Conservation (phyloP, 2,888 invertebrate species). For the Eutolmus rufibarbis region DNA sequence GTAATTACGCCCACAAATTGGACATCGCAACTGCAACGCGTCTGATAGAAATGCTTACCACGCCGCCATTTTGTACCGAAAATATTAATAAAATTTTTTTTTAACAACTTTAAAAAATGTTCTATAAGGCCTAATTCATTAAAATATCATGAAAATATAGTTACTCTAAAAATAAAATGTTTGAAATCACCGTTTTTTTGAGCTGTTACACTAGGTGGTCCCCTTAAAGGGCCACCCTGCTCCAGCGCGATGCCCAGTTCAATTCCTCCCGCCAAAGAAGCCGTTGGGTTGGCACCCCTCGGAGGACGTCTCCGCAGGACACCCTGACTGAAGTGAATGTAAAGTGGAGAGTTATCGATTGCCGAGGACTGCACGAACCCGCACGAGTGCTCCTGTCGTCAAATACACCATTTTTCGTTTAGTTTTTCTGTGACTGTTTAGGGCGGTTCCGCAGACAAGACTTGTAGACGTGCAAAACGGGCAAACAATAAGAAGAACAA, state of each 20-base stretch:
- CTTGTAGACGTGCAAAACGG: slow-evolving; percentile 48
- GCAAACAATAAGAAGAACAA: slow-evolving; percentile 37
- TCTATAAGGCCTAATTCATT: too few relatives aligned
- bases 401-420: slow-evolving; percentile 56
- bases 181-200: too few relatives aligned
- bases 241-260: neutral
- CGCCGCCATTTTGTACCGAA: too few relatives aligned
- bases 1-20: too few relatives aligned
- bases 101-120: too few relatives aligned
- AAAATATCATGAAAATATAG: too few relatives aligned
- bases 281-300: neutral
- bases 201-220: too few relatives aligned
- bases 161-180: too few relatives aligned
- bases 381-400: slow-evolving; percentile 38
- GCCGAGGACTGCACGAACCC: slow-evolving; percentile 24
- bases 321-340: slow-evolving; percentile 23
- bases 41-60: too few relatives aligned
- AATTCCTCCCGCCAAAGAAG: neutral
- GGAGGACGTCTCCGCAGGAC: neutral
- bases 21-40: too few relatives aligned
- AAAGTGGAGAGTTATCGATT: slow-evolving; percentile 40
- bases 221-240: neutral
- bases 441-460: slow-evolving; percentile 64
- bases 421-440: slow-evolving; percentile 64
- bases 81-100: too few relatives aligned